Evolutionary conservation across 64 coral and sea anemone species (phyloP).

Genomic region (Stichodactyla helianthus): DNA sequence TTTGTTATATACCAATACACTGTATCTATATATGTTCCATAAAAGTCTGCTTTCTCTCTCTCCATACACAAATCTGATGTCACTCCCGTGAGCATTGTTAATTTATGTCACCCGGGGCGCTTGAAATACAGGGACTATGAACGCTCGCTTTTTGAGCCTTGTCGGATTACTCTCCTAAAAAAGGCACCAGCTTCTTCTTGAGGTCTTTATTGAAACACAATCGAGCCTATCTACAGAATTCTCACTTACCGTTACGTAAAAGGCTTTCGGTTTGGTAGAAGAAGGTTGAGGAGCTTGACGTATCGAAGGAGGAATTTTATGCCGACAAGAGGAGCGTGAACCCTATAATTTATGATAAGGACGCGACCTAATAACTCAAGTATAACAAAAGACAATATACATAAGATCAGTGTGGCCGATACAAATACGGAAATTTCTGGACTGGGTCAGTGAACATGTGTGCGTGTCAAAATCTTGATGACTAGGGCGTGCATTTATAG

Average conservation of each 20-base stretch:
- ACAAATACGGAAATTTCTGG: slow-evolving; percentile 26
- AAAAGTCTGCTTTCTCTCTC: not conserved
- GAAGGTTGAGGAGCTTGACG: slow-evolving; percentile 17
- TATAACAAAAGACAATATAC: slow-evolving; percentile 18
- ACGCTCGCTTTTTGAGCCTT: not conserved
- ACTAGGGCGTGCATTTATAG: slow-evolving; percentile 2
- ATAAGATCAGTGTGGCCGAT: not conserved
- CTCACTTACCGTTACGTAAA: slow-evolving; percentile 12
- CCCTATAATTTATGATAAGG: slow-evolving; percentile 15
- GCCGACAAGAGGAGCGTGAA: slow-evolving; percentile 19
- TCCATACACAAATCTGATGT: not conserved
- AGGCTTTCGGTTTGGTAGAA: not conserved
- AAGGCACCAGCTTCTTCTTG: not conserved
- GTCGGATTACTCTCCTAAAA: not conserved
- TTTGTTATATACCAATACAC: not conserved
- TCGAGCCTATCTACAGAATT: not conserved
- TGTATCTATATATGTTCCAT: not conserved
- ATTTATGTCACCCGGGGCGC: not conserved
- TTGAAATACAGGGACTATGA: not conserved
- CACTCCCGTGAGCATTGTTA: not conserved
- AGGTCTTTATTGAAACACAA: not conserved
- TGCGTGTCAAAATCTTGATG: slow-evolving; percentile 23
- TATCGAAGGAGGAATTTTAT: slow-evolving; percentile 18
- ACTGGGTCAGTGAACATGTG: slow-evolving; percentile 19
- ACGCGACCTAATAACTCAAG: not conserved